phyloP scores from a whole-genome alignment of 2,113 vertebrate species.

The Cercocebus atys region DNA sequence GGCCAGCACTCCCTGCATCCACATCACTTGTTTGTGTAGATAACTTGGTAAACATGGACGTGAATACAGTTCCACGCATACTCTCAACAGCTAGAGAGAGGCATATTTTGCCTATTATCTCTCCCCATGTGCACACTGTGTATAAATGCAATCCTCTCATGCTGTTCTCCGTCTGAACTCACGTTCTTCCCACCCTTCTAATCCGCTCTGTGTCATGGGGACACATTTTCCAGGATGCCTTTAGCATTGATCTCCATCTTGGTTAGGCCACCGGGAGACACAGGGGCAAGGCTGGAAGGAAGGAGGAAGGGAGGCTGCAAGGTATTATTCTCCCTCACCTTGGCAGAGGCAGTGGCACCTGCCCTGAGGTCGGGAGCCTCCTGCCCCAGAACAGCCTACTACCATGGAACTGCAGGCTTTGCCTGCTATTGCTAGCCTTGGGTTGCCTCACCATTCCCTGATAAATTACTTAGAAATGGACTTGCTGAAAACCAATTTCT shows the following conservation, averaged over 20 bases:
- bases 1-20: fast-evolving
- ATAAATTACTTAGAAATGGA: neutral
- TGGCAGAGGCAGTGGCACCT: neutral
- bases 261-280: neutral
- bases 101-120: neutral
- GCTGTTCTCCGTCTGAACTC: neutral
- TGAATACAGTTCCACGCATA: neutral
- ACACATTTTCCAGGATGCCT: neutral
- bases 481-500: neutral
- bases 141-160: neutral
- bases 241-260: neutral
- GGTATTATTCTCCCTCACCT: no score
- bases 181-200: neutral
- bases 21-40: neutral
- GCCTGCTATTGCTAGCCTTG: neutral
- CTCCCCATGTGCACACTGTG: neutral
- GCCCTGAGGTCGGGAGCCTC: neutral
- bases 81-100: neutral
- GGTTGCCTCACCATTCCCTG: neutral
- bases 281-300: neutral
- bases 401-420: neutral
- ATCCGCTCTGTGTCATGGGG: neutral
- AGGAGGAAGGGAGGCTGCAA: neutral
- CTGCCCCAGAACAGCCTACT: neutral
- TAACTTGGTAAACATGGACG: neutral